A percentile compares a stretch with the other conserved stretches of the same genome.
Evolutionary conservation across 1,140 invertebrate species (phyloP).

Genomic region (Gonatopus flavifemur): DNA sequence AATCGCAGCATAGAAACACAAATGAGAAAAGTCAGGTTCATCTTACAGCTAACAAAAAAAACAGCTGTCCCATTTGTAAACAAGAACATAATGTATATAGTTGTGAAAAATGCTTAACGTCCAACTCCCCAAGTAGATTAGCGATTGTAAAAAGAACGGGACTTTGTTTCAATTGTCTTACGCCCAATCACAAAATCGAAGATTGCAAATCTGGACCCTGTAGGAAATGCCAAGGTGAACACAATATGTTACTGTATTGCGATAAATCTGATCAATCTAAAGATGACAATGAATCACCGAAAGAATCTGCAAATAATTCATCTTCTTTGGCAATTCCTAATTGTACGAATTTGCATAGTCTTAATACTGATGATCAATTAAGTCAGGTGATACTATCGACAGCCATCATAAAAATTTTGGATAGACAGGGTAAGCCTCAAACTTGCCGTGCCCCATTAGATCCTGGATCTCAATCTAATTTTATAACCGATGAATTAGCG

Average conservation of each 20-base stretch:
- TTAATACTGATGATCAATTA: too few relatives aligned
- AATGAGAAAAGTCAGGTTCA: too few relatives aligned
- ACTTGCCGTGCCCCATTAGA: conserved; percentile 20
- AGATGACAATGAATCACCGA: too few relatives aligned
- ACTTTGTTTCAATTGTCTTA: conserved; percentile 25
- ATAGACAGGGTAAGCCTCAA: conserved; percentile 4
- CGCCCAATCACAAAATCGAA: conserved; percentile 12
- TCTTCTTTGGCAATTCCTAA: neutral
- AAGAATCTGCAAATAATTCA: neutral
- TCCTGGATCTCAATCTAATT: too few relatives aligned
- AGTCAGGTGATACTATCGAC: conserved; percentile 4
- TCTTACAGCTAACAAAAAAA: neutral
- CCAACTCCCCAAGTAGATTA: conserved; percentile 1
- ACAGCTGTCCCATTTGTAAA: conserved; percentile 16
- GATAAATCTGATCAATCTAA: neutral
- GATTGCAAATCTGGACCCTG: conserved; percentile 11
- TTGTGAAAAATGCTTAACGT: conserved; percentile 15
- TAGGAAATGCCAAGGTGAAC: conserved; percentile 4
- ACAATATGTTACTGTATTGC: conserved; percentile 9
- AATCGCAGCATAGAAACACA: too few relatives aligned
- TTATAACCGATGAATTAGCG: conserved; percentile 15
- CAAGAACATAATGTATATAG: conserved; percentile 11
- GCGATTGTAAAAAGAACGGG: conserved; percentile 7
- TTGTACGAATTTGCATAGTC: neutral
- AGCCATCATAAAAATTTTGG: conserved; percentile 13